Conservation (phyloP, 1,140 invertebrate species). For the Ips typographus region DNA sequence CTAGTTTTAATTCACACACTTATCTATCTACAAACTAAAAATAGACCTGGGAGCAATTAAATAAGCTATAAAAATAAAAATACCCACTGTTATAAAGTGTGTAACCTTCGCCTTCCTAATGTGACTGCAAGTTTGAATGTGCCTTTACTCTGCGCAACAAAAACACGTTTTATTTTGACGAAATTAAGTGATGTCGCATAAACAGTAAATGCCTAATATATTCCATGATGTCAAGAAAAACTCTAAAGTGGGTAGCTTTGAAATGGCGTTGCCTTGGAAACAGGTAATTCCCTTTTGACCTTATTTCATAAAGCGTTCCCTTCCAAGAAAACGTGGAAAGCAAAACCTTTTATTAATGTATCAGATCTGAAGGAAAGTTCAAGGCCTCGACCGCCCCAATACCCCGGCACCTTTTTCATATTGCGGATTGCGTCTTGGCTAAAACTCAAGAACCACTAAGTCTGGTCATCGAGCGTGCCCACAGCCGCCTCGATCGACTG, state of each 20-base stretch:
- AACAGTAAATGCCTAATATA: no score
- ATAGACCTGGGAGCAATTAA: conserved; percentile 15
- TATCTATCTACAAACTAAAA: conserved; percentile 24
- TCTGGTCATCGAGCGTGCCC: not conserved
- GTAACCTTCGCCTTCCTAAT: conserved; percentile 21
- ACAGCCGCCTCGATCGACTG: not conserved
- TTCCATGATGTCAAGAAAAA: not conserved
- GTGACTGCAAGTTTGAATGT: conserved; percentile 1
- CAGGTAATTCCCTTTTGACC: not conserved
- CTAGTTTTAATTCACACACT: conserved; percentile 14
- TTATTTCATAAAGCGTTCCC: not conserved
- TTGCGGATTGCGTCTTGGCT: not conserved
- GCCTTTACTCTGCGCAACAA: not conserved
- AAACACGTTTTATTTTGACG: no score
- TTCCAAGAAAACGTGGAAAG: not conserved
- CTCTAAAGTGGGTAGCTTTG: not conserved
- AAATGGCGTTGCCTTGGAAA: not conserved
- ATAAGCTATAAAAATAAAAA: conserved; percentile 30
- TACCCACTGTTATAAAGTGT: conserved; percentile 5
- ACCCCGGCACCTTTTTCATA: not conserved
- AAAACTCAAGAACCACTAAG: not conserved
- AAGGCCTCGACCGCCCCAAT: not conserved
- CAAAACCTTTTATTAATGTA: not conserved
- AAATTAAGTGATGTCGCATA: no score
- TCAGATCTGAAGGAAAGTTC: conserved; percentile 3